phyloP scores from a whole-genome alignment of 2,797 vertebrate genomes.

The Florisuga fusca region DNA sequence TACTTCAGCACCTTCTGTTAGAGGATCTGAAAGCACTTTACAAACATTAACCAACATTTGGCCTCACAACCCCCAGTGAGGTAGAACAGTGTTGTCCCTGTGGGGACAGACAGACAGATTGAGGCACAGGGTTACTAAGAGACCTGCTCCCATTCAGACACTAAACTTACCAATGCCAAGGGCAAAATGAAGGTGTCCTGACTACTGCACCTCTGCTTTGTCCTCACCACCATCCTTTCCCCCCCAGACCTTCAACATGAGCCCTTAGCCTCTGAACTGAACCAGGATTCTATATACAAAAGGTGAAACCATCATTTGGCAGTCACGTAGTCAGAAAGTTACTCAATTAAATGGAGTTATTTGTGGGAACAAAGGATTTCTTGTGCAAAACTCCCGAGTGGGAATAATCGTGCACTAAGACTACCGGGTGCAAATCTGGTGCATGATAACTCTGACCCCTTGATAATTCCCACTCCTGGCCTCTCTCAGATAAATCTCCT shows the following conservation, averaged over 20 bases:
- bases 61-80: slow-evolving; percentile 71
- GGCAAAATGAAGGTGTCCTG: neutral
- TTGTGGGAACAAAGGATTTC: slow-evolving; percentile 19
- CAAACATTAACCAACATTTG: slow-evolving; percentile 32
- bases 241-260: neutral
- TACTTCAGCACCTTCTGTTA: slow-evolving; percentile 53
- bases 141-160: slow-evolving; percentile 68
- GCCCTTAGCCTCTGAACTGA: slow-evolving; percentile 21
- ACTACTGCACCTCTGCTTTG: slow-evolving; percentile 21
- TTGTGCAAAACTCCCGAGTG: slow-evolving; percentile 42
- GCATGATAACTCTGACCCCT: slow-evolving; percentile 19
- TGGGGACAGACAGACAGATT: slow-evolving; percentile 59
- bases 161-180: slow-evolving; percentile 28
- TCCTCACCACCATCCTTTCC: neutral
- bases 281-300: slow-evolving; percentile 7
- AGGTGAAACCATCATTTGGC: neutral
- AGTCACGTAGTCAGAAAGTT: neutral
- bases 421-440: slow-evolving; percentile 27
- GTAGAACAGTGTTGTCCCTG: slow-evolving; percentile 67
- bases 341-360: neutral
- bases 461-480: slow-evolving; percentile 35
- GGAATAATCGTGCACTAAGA: slow-evolving; percentile 30
- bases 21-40: slow-evolving; percentile 64
- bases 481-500: slow-evolving; percentile 40
- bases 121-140: slow-evolving; percentile 76